Base-by-base conservation (phyloP, 2,888 invertebrate species). In the Melanostoma mellinum region DNA sequence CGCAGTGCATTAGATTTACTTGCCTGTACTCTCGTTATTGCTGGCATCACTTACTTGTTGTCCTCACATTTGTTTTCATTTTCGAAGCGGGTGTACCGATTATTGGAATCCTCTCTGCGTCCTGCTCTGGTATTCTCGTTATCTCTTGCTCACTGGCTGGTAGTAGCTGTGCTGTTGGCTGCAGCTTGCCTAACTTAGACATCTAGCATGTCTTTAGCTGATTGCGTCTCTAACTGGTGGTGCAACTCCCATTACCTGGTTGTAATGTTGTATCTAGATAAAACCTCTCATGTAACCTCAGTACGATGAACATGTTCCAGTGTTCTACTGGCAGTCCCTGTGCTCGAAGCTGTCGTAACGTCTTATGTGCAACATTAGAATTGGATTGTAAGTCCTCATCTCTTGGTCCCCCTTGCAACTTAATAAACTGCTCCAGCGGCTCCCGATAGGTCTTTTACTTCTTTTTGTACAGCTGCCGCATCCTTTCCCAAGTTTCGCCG, bases 281-380 rank as follows among this genome's bases (percentile, higher is more conserved):
- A 0, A 65, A 6, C n/a, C 36, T 44, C 42, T 73, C 82, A 52
- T 71, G 71, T 10, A 76, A 8, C 33, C 60, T 69, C 32, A 68
- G 76, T 2, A 75, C 53, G 0, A 71, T 35, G 5, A 77, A 50
- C 71, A 71, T 65, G n/a, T 71, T 56, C 71, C 77, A 71, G 4
- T 20, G 3, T 4, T 77, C 71, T 4, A 65, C 42, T 6, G 65
- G 52, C 0, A 63, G 30, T 3, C 65, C 65, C 35, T 50, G 30
- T 1, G 61, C 48, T 3, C 38, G 36, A 8, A 63, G 50, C 52
- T 44, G 53, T 3, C 53, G 65, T 33, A 67, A 4, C 3, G 6
- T 4, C 55, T 36, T 36, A 5, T 55, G 38, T 2, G 36, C 36
- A 2, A 20, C 20, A 20, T 20, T 46, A 35, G 10, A 44, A 32